phyloP scores from a whole-genome alignment of 2,888 invertebrate genomes.

The Xestia ashworthii region DNA sequence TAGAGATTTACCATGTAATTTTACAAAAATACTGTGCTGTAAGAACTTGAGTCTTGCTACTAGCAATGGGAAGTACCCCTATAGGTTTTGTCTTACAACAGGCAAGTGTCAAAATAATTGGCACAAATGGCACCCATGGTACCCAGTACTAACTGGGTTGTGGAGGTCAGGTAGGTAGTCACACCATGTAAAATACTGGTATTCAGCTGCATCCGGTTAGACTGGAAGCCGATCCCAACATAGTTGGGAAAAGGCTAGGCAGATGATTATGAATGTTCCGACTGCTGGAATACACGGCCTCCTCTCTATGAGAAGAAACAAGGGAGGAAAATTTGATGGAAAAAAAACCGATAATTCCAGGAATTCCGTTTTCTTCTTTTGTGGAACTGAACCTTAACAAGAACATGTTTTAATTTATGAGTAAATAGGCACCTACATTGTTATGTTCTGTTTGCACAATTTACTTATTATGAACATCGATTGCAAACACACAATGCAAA shows the following conservation, averaged over 20 bases:
- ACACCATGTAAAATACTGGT: too few species aligned
- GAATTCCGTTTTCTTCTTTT: neutral
- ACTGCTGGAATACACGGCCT: too few species aligned
- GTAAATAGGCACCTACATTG: neutral
- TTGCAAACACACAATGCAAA: slow-evolving; percentile 26
- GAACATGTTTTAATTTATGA: slow-evolving; percentile 15
- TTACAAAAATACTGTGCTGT: neutral
- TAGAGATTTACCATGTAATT: neutral
- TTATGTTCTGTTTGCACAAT: slow-evolving; percentile 39
- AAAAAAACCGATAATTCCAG: too few species aligned
- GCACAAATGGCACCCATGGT: neutral
- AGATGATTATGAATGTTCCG: too few species aligned
- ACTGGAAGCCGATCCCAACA: too few species aligned
- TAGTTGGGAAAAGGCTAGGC: too few species aligned
- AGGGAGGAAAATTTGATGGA: too few species aligned
- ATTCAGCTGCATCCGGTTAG: too few species aligned
- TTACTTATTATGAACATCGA: slow-evolving; percentile 24
- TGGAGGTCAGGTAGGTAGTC: too few species aligned
- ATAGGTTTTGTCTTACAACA: neutral
- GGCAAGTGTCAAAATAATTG: neutral
- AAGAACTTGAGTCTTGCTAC: neutral
- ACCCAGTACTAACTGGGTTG: too few species aligned
- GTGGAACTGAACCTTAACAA: neutral
- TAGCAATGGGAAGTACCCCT: neutral
- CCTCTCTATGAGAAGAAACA: too few species aligned